Conservation (phyloP, 2,113 vertebrate species). For the Equus quagga region DNA sequence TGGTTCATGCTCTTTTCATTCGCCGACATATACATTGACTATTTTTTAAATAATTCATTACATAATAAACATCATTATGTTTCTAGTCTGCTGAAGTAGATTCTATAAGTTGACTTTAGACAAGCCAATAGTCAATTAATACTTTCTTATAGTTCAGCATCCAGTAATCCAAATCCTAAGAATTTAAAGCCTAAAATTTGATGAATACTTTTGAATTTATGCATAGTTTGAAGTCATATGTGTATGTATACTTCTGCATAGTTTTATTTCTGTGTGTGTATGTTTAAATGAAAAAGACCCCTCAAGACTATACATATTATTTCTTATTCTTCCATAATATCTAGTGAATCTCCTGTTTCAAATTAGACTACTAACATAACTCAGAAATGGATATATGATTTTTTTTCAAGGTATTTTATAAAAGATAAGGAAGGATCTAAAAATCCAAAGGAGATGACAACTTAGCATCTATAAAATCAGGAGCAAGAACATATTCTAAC, state of each 20-base stretch:
- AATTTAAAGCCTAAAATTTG: constrained; percentile 28
- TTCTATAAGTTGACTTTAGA: background rate
- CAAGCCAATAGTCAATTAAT: background rate
- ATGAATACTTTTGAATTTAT: background rate
- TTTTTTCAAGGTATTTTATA: background rate
- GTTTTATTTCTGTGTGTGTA: background rate
- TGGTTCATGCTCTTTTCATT: background rate
- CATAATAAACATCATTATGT: background rate
- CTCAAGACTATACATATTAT: background rate
- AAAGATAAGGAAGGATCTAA: constrained; percentile 5
- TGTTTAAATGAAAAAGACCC: background rate
- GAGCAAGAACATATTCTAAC: background rate
- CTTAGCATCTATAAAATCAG: background rate
- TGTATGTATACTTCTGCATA: background rate
- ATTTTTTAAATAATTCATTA: background rate
- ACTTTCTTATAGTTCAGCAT: background rate
- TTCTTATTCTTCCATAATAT: background rate
- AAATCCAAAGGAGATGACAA: constrained; percentile 22
- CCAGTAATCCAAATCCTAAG: background rate
- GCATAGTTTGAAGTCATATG: background rate
- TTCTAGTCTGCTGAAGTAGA: background rate
- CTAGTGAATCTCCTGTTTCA: background rate
- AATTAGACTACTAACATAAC: background rate
- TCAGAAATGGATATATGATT: background rate
- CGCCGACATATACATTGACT: background rate